Conservation (phyloP, 2,888 invertebrate genomes). For the Antitype chi region DNA sequence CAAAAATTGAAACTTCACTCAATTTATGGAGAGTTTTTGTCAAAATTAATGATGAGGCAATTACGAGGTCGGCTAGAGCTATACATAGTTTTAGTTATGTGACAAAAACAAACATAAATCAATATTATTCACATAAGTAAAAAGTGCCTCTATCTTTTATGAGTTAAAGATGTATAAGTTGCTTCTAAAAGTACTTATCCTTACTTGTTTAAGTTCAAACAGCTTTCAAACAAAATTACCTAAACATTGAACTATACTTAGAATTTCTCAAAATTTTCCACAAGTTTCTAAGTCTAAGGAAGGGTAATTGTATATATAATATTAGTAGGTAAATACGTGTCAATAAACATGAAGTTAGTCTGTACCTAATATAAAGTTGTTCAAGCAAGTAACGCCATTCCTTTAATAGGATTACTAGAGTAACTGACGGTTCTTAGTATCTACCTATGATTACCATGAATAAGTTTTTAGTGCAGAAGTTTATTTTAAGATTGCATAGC, state of each 20-base stretch:
- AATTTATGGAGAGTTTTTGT: too few species aligned
- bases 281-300: conserved; percentile 20
- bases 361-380: conserved; percentile 75
- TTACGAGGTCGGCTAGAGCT: too few species aligned
- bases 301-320: conserved; percentile 51
- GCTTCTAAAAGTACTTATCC: neutral
- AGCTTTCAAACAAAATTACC: neutral
- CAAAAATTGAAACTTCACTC: too few species aligned
- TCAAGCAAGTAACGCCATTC: conserved; percentile 78
- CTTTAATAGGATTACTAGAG: conserved; percentile 79
- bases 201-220: neutral
- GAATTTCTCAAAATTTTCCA: conserved; percentile 3
- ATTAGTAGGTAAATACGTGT: conserved; percentile 62
- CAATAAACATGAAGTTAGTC: conserved; percentile 71
- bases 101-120: too few species aligned
- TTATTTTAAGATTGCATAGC: too few species aligned
- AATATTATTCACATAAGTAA: too few species aligned
- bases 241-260: conserved; percentile 15
- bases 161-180: neutral
- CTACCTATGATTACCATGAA: conserved; percentile 41
- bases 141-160: neutral
- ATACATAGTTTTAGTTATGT: too few species aligned
- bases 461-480: neutral
- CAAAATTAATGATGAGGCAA: too few species aligned
- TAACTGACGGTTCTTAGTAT: conserved; percentile 78